These are phyloP conservation scores for Chlorops oryzae DNA, from an alignment of 1,140 invertebrate genomes.

Conservation along the genomic window DNA sequence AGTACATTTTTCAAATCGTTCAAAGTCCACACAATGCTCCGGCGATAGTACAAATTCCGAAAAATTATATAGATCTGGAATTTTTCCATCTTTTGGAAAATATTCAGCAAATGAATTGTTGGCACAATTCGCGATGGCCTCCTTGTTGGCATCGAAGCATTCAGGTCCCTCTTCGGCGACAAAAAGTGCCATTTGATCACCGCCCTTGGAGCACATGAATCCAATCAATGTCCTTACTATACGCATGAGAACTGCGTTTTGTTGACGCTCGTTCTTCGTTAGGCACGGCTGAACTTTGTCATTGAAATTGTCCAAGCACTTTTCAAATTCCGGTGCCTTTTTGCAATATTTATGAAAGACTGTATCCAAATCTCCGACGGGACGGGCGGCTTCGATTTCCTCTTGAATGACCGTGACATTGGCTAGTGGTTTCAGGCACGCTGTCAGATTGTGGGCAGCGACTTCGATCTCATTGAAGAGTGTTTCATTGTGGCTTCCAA, in stretches of 20 bases:
- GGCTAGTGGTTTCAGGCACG: constrained; percentile 51
- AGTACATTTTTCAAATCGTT: constrained; percentile 57
- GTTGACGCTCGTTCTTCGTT: constrained; percentile 51
- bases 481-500: constrained; percentile 24
- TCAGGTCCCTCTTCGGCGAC: constrained; percentile 66
- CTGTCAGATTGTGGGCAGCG: constrained; percentile 33
- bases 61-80: constrained; percentile 28
- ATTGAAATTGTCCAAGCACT: constrained; percentile 59
- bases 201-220: constrained; percentile 67
- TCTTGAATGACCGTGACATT: constrained; percentile 51
- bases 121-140: constrained; percentile 55
- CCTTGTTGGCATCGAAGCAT: constrained; percentile 55
- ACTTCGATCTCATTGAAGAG: constrained; percentile 37
- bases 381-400: constrained; percentile 57
- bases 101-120: constrained; percentile 52
- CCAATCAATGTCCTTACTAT: constrained; percentile 59
- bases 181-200: constrained; percentile 70
- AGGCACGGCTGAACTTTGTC: constrained; percentile 58
- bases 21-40: constrained; percentile 51
- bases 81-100: constrained; percentile 14
- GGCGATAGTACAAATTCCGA: constrained; percentile 25
- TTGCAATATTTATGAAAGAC: constrained; percentile 62
- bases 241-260: constrained; percentile 53
- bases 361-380: constrained; percentile 56
- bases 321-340: constrained; percentile 54